phyloP scores from a whole-genome alignment of 2,888 invertebrate species.

The Cheilosia vulpina region DNA sequence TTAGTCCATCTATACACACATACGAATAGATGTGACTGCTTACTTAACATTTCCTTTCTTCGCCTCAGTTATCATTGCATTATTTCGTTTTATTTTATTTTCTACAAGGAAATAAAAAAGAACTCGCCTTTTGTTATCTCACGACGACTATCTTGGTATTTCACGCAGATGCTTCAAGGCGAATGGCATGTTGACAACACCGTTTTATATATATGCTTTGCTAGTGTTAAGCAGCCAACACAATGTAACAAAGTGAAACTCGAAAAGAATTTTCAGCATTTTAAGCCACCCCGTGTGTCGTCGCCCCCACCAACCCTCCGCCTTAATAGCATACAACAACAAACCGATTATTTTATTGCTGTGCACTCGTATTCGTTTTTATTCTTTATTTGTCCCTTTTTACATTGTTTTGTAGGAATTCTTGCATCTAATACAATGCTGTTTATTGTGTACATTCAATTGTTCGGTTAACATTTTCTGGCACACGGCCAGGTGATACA shows the following conservation, averaged over 20 bases:
- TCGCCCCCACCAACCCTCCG: neutral
- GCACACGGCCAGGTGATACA: conserved; percentile 71
- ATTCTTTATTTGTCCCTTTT: conserved; percentile 1
- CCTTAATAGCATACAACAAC: conserved; percentile 7
- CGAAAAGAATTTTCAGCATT: conserved; percentile 57
- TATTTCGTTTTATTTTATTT: conserved; percentile 20
- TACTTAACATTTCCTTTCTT: conserved; percentile 14
- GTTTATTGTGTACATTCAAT: conserved; percentile 73
- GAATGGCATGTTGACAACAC: conserved; percentile 69
- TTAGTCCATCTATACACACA: neutral
- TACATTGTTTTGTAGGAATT: conserved; percentile 60
- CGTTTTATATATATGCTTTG: conserved; percentile 43
- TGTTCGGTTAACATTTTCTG: conserved; percentile 73
- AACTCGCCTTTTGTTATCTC: conserved; percentile 42
- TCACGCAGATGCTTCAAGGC: conserved; percentile 61
- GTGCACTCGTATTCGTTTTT: conserved; percentile 41
- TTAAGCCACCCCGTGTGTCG: conserved; percentile 5
- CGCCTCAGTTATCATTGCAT: conserved; percentile 36
- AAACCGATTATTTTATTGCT: conserved; percentile 64
- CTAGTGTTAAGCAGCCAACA: conserved; percentile 47
- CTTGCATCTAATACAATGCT: conserved; percentile 70
- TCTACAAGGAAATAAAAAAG: neutral
- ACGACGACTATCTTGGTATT: conserved; percentile 35
- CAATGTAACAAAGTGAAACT: conserved; percentile 60
- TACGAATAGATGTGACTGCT: conserved; percentile 1